phyloP scores from a whole-genome alignment of 2,797 vertebrate genomes.

The Acanthiza pusilla region DNA sequence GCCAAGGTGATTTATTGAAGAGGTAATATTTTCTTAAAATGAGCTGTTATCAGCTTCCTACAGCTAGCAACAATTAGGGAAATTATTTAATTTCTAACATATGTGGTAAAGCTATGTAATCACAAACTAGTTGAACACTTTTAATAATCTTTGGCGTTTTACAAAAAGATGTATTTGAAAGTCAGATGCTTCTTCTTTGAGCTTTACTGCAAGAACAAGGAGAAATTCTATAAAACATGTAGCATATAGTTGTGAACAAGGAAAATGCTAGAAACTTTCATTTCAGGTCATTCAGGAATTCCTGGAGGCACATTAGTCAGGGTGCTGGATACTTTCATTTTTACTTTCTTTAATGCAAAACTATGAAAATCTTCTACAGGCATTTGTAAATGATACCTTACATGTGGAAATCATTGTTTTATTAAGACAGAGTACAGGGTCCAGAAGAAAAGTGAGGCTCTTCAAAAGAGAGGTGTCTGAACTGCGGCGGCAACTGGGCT shows the following conservation, averaged over 20 bases:
- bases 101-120: rapidly evolving
- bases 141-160: not conserved
- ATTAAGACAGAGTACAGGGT: not conserved
- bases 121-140: not conserved
- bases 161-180: not conserved
- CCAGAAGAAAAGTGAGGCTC: not conserved
- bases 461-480: not conserved
- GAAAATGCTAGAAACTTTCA: not conserved
- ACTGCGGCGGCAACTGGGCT: not conserved
- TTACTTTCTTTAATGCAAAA: not conserved
- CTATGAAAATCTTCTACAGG: not conserved
- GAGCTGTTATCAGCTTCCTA: not conserved
- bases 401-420: not conserved
- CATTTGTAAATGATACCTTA: not conserved
- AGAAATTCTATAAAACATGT: not conserved
- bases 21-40: not conserved
- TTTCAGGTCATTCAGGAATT: not conserved
- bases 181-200: not conserved
- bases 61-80: not conserved
- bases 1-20: not conserved
- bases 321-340: not conserved
- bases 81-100: not conserved
- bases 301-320: not conserved
- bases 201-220: not conserved
- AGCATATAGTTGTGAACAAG: not conserved